Conservation (phyloP, 2,113 vertebrate genomes). For the Nestor notabilis region DNA sequence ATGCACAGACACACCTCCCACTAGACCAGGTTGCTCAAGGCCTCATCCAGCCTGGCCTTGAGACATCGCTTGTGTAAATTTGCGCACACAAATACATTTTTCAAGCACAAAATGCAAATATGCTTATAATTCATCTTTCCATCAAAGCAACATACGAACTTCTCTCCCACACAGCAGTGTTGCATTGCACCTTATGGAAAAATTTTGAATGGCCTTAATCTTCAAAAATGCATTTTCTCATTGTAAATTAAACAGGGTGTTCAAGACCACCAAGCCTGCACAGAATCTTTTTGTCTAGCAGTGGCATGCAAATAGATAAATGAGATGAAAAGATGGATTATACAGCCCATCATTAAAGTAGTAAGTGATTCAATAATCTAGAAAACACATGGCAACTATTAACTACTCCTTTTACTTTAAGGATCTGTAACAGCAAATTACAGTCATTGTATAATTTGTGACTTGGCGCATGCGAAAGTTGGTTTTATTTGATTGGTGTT, state of each 20-base stretch:
- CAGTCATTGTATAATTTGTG: neutral
- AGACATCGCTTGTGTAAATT: neutral
- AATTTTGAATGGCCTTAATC: neutral
- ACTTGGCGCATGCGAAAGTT: neutral
- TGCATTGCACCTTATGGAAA: neutral
- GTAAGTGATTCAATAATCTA: neutral
- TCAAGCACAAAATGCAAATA: neutral
- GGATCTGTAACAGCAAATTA: constrained; percentile 7
- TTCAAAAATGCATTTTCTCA: neutral
- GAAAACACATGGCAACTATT: neutral
- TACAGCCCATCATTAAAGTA: neutral
- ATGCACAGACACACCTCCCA: neutral
- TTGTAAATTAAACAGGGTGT: neutral
- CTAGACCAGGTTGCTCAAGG: neutral
- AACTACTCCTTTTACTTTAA: neutral
- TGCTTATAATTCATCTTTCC: neutral
- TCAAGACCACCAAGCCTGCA: neutral
- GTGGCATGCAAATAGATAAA: neutral
- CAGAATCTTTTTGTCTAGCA: neutral
- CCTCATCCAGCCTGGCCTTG: neutral
- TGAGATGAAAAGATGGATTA: neutral
- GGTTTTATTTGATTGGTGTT: neutral
- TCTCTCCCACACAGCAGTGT: neutral
- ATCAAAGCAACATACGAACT: neutral
- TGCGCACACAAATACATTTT: neutral